Evolutionary conservation across 2,113 vertebrate genomes (phyloP), one percentile per base, ranked within the genome.

Genomic region (Campylomormyrus tamandua): DNA sequence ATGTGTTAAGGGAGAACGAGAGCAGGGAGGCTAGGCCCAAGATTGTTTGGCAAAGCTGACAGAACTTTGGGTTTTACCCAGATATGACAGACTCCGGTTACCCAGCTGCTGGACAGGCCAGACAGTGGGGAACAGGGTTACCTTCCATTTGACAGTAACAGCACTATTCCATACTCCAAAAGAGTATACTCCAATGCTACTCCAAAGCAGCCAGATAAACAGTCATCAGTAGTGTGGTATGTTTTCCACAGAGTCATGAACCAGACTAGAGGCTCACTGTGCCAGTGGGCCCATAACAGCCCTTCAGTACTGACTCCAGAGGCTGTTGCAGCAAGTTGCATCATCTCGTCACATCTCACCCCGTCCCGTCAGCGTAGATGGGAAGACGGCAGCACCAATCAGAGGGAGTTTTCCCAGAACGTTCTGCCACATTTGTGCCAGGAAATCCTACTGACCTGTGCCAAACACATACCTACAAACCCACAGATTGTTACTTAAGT

Each of bases 281-380:
- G 83, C 39, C 39, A 42, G 45, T 48, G 45, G 9, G 21, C 74
- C 17, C 39, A 19, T n/a, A 48, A n/a, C 24, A 84, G 6, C 45
- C 80, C 80, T n/a, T 84, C 8, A 5, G 80, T 10, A 45, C n/a
- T 89, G 24, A 24, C 21, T 48, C 42, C 48, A 80, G n/a, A 80
- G 21, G 24, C 56, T 83, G 10, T 89, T 53, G 89, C 70, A 58
- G 35, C 52, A 88, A 87, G 85, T 62, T 90, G 90, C 50, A 90
- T 89, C 48, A 90, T 86, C 62, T 56, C n/a, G 8, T 66, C 62
- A 66, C 62, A 52, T 17, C 56, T 17, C 39, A 31, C 9, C 53
- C 52, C 19, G 27, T 58, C 35, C 87, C 3, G 19, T n/a, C 5
- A 88, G 56, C 49, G 50, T 35, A 56, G 35, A 52, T n/a, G 87